phyloP scores from a whole-genome alignment of 2,888 invertebrate species.

The Capitulum mitella region DNA sequence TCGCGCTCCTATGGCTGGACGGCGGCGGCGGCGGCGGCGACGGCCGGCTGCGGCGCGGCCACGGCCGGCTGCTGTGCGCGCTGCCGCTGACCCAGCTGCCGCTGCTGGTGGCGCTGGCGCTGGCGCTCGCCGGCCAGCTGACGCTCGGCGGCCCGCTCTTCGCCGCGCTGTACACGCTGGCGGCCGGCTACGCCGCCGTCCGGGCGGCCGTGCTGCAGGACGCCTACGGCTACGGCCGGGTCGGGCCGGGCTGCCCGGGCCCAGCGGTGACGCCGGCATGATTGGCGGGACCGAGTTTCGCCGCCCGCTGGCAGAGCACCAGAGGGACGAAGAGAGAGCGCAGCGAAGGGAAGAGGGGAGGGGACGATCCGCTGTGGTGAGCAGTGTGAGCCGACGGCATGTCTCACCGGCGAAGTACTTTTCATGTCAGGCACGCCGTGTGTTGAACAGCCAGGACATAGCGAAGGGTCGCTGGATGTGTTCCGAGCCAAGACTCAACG shows the following conservation, averaged over 20 bases:
- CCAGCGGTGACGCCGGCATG: background rate
- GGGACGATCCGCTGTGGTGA: too few species aligned
- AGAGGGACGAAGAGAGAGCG: too few species aligned
- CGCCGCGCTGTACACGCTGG: background rate
- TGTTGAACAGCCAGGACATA: too few species aligned
- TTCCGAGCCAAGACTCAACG: too few species aligned
- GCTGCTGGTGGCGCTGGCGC: background rate
- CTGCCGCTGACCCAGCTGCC: constrained; percentile 2
- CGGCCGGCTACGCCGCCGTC: background rate
- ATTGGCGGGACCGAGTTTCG: background rate
- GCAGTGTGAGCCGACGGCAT: too few species aligned
- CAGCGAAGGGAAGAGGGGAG: too few species aligned
- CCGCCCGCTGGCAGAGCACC: too few species aligned
- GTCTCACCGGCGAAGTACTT: too few species aligned
- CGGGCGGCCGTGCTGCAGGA: background rate
- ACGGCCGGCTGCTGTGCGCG: background rate
- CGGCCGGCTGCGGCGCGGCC: background rate
- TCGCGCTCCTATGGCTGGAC: background rate
- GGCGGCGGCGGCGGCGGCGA: background rate
- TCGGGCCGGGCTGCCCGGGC: background rate
- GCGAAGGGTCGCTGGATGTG: too few species aligned
- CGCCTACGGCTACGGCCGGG: background rate
- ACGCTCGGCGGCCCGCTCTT: background rate
- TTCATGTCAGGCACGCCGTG: too few species aligned
- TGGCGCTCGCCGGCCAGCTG: background rate